Base-by-base conservation (phyloP, 2,888 invertebrate species). In the Dione vanillae region DNA sequence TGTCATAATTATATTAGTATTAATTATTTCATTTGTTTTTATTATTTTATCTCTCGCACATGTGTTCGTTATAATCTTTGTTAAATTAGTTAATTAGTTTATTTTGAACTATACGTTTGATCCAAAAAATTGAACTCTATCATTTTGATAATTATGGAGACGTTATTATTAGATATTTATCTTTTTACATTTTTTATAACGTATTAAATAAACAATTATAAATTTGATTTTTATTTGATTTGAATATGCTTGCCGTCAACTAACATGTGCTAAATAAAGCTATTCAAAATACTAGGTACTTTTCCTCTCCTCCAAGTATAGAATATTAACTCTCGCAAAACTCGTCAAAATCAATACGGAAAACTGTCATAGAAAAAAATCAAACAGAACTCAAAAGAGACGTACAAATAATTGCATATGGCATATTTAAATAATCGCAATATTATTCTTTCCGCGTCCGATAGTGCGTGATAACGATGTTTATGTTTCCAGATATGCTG, bases 361-460 rank as follows among this genome's bases (percentile, higher is more conserved):
- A 37, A 19, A 9, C 8, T 16, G 62, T 16, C 11, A 40, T 1
- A 37, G 19, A 14, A 12, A 49, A n/a, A 54, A 54, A 19, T 45
- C 47, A 69, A 62, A 64, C 16, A 58, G 9, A 16, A 10, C 7
- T 11, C n/a, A 52, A 45, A 68, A 19, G 54, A 54, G 9, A 11
- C 45, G 52, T 14, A 19, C 62, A 64, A 62, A 69, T 62, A 64
- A 54, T 54, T 40, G 45, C 27, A 40, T n/a, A n/a, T 1, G 10
- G 61, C 19, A 52, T 16, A 64, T 47, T 49, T 49, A 40, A 54
- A 62, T 69, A 69, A 62, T 62, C 62, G 62, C 62, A 40, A 54
- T 20, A 14, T n/a, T 45, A 64, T 62, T n/a, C 20, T 54, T 69
- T 68, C 68, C 68, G 68, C 68, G n/a, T 64, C 43, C 54, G 68